phyloP scores from a whole-genome alignment of 2,113 vertebrate genomes.

The Serilophus lunatus region DNA sequence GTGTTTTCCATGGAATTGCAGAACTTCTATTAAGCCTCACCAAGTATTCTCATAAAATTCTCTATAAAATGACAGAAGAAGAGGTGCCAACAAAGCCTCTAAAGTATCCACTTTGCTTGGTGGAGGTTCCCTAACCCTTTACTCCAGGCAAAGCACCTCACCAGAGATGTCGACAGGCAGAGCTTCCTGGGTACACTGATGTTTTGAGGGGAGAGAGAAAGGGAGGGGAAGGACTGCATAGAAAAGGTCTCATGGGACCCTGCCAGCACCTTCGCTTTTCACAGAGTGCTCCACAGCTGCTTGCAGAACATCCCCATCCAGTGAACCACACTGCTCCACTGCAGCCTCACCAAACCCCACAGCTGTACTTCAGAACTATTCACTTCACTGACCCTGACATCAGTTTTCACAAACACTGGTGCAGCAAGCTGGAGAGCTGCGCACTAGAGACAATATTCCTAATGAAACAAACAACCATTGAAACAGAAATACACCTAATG shows the following conservation, averaged over 20 bases:
- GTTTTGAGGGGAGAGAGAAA: not conserved
- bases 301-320: not conserved
- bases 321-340: not conserved
- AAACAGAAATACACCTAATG: not conserved
- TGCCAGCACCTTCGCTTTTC: not conserved
- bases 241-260: not conserved
- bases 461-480: not conserved
- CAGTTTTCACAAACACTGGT: not conserved
- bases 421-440: not conserved
- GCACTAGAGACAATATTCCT: not conserved
- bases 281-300: not conserved
- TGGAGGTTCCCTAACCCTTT: not conserved
- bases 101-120: not conserved
- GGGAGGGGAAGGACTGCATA: not conserved
- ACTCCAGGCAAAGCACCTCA: not conserved
- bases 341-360: not conserved
- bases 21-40: not conserved
- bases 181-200: not conserved
- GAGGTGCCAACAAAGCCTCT: not conserved
- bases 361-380: not conserved
- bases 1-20: not conserved
- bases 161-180: not conserved
- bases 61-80: not conserved
- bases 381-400: conserved; percentile 18
- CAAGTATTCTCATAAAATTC: not conserved